Evolutionary conservation across 2,113 vertebrate genomes (phyloP).

Genomic region (Varanus komodoensis): DNA sequence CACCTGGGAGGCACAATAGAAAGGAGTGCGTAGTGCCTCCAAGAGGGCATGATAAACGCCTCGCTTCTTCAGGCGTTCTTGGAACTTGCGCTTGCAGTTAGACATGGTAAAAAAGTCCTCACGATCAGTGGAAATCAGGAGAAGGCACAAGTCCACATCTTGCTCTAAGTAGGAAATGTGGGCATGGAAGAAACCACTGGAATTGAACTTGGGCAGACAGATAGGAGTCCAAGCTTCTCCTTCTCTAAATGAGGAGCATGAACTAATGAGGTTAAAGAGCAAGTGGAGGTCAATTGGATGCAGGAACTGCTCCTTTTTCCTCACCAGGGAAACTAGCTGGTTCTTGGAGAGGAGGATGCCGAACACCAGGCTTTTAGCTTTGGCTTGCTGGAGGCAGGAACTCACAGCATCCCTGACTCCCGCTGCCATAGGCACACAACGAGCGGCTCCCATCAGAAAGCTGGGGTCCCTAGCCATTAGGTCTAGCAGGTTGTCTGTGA

Average conservation of each 20-base stretch:
- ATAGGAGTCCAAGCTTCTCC: conserved; percentile 98
- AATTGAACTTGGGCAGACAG: conserved; percentile 97
- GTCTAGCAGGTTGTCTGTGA: conserved; percentile 92
- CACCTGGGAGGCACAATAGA: conserved; percentile 88
- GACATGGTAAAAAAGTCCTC: conserved; percentile 97
- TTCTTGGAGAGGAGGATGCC: conserved; percentile 92
- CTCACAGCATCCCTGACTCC: conserved; percentile 85
- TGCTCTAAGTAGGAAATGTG: conserved; percentile 97
- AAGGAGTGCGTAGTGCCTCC: conserved; percentile 87
- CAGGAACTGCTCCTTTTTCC: conserved; percentile 94
- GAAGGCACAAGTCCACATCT: conserved; percentile 89
- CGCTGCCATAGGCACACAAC: conserved; percentile 88
- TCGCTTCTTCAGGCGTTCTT: conserved; percentile 90
- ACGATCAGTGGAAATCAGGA: conserved; percentile 92
- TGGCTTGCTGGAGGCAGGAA: conserved; percentile 91
- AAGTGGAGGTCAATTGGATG: conserved; percentile 97
- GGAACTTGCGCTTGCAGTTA: conserved; percentile 91
- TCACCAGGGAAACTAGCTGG: conserved; percentile 91
- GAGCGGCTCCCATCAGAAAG: conserved; percentile 91
- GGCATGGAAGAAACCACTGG: conserved; percentile 93
- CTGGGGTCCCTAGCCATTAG: conserved; percentile 93
- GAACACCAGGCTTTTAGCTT: conserved; percentile 92
- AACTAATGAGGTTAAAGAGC: conserved; percentile 95
- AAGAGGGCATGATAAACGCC: conserved; percentile 83
- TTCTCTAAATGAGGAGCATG: conserved; percentile 93